Percentiles rank a stretch among this genome's conserved stretches.
These are phyloP conservation scores for Pangasius mekongensis DNA, from an alignment of 2,797 vertebrate species.

Conservation along the genomic window DNA sequence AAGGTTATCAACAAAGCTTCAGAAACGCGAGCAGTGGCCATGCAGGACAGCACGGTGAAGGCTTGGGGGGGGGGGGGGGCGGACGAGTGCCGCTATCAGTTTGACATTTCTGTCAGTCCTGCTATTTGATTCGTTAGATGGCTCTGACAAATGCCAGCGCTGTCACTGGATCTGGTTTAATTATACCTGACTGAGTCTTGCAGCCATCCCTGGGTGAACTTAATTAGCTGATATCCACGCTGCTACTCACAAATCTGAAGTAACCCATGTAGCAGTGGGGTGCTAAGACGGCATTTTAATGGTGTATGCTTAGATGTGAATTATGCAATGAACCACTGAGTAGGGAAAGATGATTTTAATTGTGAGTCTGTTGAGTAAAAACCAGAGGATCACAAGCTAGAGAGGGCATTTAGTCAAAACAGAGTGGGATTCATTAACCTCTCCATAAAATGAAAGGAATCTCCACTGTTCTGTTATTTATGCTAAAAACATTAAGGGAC, in stretches of 20 bases:
- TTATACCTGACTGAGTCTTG: slow-evolving; percentile 87
- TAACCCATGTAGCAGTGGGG: slow-evolving; percentile 65
- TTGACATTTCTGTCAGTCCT: slow-evolving; percentile 96
- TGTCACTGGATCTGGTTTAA: slow-evolving; percentile 93
- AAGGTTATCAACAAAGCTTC: slow-evolving; percentile 91
- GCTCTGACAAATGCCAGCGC: slow-evolving; percentile 93
- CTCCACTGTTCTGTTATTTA: slow-evolving; percentile 8
- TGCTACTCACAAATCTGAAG: slow-evolving; percentile 65
- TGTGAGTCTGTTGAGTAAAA: slow-evolving; percentile 52
- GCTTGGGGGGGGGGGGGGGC: slow-evolving; percentile 52
- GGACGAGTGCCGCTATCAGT: slow-evolving; percentile 80
- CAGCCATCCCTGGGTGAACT: slow-evolving; percentile 79
- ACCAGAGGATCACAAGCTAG: background rate
- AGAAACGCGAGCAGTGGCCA: slow-evolving; percentile 65
- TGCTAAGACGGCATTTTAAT: slow-evolving; percentile 66
- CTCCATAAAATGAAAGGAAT: slow-evolving; percentile 14
- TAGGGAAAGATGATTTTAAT: slow-evolving; percentile 54
- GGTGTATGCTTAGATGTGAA: slow-evolving; percentile 53
- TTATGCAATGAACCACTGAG: slow-evolving; percentile 60
- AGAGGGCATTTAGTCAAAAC: slow-evolving; percentile 17
- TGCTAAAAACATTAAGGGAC: background rate
- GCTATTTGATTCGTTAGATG: slow-evolving; percentile 91
- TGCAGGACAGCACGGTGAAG: slow-evolving; percentile 16
- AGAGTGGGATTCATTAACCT: slow-evolving; percentile 36
- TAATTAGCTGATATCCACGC: slow-evolving; percentile 83